phyloP scores from a whole-genome alignment of 2,797 vertebrate species.

The Sebastes iracundus region DNA sequence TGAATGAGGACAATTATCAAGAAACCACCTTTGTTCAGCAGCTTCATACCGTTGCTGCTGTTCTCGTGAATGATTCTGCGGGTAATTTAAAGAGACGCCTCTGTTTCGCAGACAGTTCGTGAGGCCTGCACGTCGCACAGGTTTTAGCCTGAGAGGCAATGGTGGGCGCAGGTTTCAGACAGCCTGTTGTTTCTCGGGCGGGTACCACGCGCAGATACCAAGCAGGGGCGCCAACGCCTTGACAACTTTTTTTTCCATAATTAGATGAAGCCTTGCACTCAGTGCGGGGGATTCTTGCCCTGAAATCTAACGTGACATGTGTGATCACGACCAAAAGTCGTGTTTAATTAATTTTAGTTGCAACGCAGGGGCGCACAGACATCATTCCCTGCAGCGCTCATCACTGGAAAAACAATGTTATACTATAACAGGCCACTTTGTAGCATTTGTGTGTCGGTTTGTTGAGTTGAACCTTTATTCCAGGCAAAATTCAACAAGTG shows the following conservation, averaged over 20 bases:
- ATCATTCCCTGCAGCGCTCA: slow-evolving; percentile 58
- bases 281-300: slow-evolving; percentile 42
- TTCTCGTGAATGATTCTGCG: slow-evolving; percentile 41
- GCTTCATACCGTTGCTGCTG: slow-evolving; percentile 28
- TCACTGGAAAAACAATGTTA: slow-evolving; percentile 2
- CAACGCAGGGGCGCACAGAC: slow-evolving; percentile 45
- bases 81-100: slow-evolving; percentile 66
- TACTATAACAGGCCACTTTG: slow-evolving; percentile 44
- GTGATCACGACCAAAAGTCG: slow-evolving; percentile 78
- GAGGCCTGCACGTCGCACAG: slow-evolving; percentile 66
- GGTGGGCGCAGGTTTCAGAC: slow-evolving; percentile 82
- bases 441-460: not conserved
- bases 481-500: slow-evolving; percentile 16
- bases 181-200: slow-evolving; percentile 83
- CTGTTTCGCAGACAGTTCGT: slow-evolving; percentile 43
- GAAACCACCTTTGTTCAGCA: slow-evolving; percentile 40
- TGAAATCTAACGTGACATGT: slow-evolving; percentile 78
- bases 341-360: slow-evolving; percentile 73
- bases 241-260: slow-evolving; percentile 77
- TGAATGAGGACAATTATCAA: slow-evolving; percentile 51
- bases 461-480: not conserved
- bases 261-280: slow-evolving; percentile 71
- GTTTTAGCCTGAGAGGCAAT: slow-evolving; percentile 80
- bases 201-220: slow-evolving; percentile 79
- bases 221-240: slow-evolving; percentile 72